Percentiles rank a stretch among this genome's conserved stretches.
phyloP scores from a whole-genome alignment of 2,888 invertebrate genomes.

The Flexamia atlantica region DNA sequence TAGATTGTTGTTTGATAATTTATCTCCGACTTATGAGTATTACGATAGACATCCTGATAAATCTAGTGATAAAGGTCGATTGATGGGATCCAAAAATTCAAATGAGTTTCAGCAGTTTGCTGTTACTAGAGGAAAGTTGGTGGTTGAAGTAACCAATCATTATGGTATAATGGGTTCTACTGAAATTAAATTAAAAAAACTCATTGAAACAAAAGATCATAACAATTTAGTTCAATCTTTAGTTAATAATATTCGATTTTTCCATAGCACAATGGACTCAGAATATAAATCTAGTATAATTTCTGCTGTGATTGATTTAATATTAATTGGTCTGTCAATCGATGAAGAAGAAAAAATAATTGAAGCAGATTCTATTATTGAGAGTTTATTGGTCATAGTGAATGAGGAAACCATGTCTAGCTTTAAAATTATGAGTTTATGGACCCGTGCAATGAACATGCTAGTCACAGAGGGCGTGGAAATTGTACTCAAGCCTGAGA shows the following conservation, averaged over 20 bases:
- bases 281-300: constrained; percentile 1
- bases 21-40: constrained; percentile 1
- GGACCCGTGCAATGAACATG: neutral
- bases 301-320: neutral
- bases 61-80: neutral
- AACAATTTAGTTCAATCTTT: neutral
- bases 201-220: neutral
- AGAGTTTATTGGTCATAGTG: neutral
- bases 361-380: neutral
- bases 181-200: neutral
- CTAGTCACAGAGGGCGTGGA: neutral
- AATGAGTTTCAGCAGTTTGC: neutral
- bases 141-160: neutral
- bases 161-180: neutral
- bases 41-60: neutral
- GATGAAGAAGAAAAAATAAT: too few relatives aligned
- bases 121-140: constrained; percentile 2
- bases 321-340: neutral
- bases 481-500: neutral
- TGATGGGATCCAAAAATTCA: neutral
- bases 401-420: neutral
- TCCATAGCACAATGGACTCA: neutral
- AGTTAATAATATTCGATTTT: neutral
- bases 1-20: neutral
- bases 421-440: neutral